phyloP scores from a whole-genome alignment of 1,140 invertebrate species.

The Saccostrea glomerata region DNA sequence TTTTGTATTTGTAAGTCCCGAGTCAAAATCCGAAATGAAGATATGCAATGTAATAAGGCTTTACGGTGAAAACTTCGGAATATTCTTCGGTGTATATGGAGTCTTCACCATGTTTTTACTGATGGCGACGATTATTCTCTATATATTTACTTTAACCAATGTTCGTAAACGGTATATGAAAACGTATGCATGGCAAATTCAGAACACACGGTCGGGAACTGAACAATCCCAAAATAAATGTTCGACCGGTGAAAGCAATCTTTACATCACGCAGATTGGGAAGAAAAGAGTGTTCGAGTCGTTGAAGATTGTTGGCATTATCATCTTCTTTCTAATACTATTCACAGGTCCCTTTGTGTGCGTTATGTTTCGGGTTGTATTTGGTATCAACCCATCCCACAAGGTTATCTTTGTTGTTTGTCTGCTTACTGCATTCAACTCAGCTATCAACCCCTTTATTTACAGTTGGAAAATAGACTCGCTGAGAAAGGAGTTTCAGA shows the following conservation, averaged over 20 bases:
- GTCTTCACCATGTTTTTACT: not conserved
- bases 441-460: not conserved
- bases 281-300: slow-evolving; percentile 3
- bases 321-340: not conserved
- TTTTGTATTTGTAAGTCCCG: not conserved
- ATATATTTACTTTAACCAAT: not conserved
- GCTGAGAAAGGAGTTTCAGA: not conserved
- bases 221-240: not conserved
- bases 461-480: slow-evolving; percentile 20
- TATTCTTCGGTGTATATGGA: not conserved
- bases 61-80: not conserved
- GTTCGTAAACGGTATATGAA: slow-evolving; percentile 15
- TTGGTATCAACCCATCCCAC: not conserved
- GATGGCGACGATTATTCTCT: not conserved
- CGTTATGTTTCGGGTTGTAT: not conserved
- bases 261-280: not conserved
- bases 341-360: not conserved
- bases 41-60: not conserved
- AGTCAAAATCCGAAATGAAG: not conserved
- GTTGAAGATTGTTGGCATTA: slow-evolving; percentile 8
- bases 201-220: not conserved
- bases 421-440: not conserved
- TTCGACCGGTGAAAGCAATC: not conserved
- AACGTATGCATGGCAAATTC: slow-evolving; percentile 7
- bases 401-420: not conserved